These are phyloP conservation scores for Nephrocerus scutellatus DNA, from an alignment of 2,888 invertebrate species.

Conservation along the genomic window DNA sequence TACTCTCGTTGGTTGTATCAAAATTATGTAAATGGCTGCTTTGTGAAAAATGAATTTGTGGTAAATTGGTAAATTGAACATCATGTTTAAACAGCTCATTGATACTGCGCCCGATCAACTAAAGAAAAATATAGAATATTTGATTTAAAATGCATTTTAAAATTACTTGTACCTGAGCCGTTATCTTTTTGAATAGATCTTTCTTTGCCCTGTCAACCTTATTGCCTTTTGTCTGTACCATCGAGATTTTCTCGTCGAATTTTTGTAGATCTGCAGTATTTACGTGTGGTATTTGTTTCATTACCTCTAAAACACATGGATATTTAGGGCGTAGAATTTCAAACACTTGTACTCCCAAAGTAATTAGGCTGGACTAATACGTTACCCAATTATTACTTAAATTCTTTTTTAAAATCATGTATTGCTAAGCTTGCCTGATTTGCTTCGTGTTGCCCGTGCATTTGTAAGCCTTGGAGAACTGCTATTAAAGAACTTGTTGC, in stretches of 20 bases:
- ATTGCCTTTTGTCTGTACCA: constrained; percentile 60
- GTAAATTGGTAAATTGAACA: constrained; percentile 77
- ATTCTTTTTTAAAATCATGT: background rate
- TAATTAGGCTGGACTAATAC: constrained; percentile 62
- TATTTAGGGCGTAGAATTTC: constrained; percentile 73
- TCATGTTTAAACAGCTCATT: constrained; percentile 84
- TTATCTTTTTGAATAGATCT: constrained; percentile 84
- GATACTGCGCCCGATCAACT: constrained; percentile 76
- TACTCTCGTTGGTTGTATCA: no score
- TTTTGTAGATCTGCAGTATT: constrained; percentile 74
- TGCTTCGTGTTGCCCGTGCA: constrained; percentile 85
- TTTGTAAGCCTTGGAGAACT: constrained; percentile 70
- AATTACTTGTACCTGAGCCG: constrained; percentile 56
- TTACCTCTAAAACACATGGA: constrained; percentile 56
- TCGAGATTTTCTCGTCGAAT: constrained; percentile 74
- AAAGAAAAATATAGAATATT: no score
- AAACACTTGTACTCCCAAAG: constrained; percentile 77
- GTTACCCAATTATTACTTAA: no score
- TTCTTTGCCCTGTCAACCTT: constrained; percentile 85
- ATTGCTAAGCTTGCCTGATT: no score
- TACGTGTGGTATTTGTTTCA: constrained; percentile 77
- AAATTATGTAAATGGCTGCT: no score
- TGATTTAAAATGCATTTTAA: background rate
- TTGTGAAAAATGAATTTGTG: constrained; percentile 62
- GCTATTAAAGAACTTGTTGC: constrained; percentile 69